These are phyloP conservation scores for Amblyjoppa fuscipennis DNA, from an alignment of 2,888 invertebrate genomes.

Conservation along the genomic window DNA sequence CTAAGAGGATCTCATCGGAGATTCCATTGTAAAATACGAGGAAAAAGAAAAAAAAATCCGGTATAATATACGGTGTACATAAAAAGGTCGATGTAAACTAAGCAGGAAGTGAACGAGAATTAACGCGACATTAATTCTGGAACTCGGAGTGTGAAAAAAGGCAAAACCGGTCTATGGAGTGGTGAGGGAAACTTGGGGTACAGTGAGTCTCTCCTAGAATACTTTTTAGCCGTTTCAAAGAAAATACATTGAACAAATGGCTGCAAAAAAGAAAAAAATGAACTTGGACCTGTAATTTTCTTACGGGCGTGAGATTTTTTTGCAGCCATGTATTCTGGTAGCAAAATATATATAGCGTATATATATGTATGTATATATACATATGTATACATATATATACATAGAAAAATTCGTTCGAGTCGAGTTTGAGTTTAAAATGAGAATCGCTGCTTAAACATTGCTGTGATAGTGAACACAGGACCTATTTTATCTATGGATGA, in stretches of 20 bases:
- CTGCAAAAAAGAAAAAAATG: not conserved
- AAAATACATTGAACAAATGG: constrained; percentile 1
- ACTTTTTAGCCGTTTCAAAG: constrained; percentile 20
- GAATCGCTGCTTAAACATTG: constrained; percentile 79
- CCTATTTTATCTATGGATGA: constrained; percentile 69
- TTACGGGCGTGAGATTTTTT: not conserved
- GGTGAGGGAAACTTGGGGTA: constrained; percentile 74
- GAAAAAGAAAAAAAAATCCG: constrained; percentile 23
- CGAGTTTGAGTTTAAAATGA: constrained; percentile 55
- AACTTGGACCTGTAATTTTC: not conserved
- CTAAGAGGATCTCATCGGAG: constrained; percentile 66
- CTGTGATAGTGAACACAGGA: constrained; percentile 84
- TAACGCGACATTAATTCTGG: constrained; percentile 48
- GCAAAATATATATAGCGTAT: constrained; percentile 3
- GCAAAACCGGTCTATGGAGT: constrained; percentile 72
- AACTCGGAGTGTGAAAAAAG: constrained; percentile 47
- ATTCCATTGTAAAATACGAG: constrained; percentile 66
- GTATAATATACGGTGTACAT: constrained; percentile 69
- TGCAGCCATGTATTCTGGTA: constrained; percentile 4
- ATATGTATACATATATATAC: not conserved
- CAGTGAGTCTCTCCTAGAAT: constrained; percentile 70
- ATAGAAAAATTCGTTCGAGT: constrained; percentile 65
- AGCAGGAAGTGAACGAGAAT: constrained; percentile 52
- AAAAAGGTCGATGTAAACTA: constrained; percentile 61
- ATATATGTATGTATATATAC: not conserved